Evolutionary conservation across 1,140 invertebrate genomes (phyloP).

Genomic region (Drosophila mayri): DNA sequence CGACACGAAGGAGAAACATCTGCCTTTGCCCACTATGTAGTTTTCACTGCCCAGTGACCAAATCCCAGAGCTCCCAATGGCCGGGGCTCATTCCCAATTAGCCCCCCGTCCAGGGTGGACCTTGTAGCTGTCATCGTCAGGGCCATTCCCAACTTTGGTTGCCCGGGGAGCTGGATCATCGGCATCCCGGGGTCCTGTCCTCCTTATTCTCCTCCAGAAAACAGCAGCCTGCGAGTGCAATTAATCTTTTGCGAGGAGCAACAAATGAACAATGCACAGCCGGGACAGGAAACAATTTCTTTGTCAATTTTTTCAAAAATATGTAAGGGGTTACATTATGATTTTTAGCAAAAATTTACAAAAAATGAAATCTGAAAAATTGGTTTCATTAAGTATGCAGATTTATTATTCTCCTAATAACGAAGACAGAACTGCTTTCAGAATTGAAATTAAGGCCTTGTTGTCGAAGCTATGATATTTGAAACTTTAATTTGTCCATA

Average conservation of each 20-base stretch:
- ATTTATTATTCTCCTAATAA: too few relatives aligned
- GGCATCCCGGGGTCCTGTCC: constrained; percentile 9
- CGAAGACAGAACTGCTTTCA: too few relatives aligned
- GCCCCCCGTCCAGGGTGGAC: neutral
- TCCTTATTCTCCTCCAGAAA: neutral
- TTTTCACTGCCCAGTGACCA: neutral
- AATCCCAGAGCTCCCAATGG: constrained; percentile 1
- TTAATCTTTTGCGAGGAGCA: constrained; percentile 36
- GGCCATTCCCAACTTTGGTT: constrained; percentile 7
- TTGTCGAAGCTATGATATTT: too few relatives aligned
- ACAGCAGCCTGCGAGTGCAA: constrained; percentile 28
- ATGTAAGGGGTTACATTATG: too few relatives aligned
- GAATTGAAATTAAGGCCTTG: too few relatives aligned
- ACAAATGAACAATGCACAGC: constrained; percentile 33
- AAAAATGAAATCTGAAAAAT: too few relatives aligned
- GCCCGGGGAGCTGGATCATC: constrained; percentile 27
- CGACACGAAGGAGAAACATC: constrained; percentile 20
- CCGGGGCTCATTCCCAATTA: neutral
- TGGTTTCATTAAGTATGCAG: too few relatives aligned
- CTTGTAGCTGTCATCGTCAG: constrained; percentile 28
- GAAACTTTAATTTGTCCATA: too few relatives aligned
- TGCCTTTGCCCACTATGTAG: neutral
- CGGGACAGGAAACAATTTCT: too few relatives aligned
- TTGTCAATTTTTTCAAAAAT: too few relatives aligned
- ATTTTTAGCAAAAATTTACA: too few relatives aligned